phyloP scores from a whole-genome alignment of 2,888 invertebrate species.

The Disparrhopalites patrizii region DNA sequence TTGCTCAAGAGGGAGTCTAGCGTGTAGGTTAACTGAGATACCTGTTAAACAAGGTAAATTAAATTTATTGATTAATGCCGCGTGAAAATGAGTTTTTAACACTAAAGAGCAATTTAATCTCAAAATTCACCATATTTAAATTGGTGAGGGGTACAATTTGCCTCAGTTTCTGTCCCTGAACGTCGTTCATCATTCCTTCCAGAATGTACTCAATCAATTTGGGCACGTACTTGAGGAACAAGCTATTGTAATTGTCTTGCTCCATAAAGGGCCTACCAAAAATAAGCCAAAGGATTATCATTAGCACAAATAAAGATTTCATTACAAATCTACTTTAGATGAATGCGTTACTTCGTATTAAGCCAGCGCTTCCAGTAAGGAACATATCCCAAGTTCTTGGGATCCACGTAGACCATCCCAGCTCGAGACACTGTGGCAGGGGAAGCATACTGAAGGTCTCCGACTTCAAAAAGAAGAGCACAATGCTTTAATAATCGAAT shows the following conservation, averaged over 20 bases:
- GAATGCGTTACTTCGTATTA: constrained; percentile 52
- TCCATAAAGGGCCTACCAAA: constrained; percentile 50
- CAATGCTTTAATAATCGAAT: constrained; percentile 77
- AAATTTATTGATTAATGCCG: background rate
- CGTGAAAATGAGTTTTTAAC: background rate
- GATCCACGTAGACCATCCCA: constrained; percentile 91
- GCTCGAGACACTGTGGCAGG: constrained; percentile 89
- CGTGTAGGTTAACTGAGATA: constrained; percentile 75
- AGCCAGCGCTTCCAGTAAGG: constrained; percentile 85
- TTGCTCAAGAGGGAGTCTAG: constrained; percentile 64
- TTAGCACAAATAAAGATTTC: background rate
- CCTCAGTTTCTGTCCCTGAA: constrained; percentile 62
- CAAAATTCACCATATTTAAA: constrained; percentile 67
- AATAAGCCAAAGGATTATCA: background rate
- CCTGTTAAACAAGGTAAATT: constrained; percentile 53
- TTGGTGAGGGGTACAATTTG: constrained; percentile 79
- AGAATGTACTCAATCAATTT: constrained; percentile 66
- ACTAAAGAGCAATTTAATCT: background rate
- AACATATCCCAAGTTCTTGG: constrained; percentile 79
- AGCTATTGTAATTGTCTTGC: constrained; percentile 54
- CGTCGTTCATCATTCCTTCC: constrained; percentile 68
- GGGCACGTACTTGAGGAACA: constrained; percentile 74
- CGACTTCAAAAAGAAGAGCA: constrained; percentile 82
- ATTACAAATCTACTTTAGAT: background rate
- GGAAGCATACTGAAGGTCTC: constrained; percentile 82